A percentile compares a stretch with the other conserved stretches of the same genome.
These are phyloP conservation scores for Apis laboriosa DNA, from an alignment of 1,140 invertebrate genomes.

Conservation along the genomic window DNA sequence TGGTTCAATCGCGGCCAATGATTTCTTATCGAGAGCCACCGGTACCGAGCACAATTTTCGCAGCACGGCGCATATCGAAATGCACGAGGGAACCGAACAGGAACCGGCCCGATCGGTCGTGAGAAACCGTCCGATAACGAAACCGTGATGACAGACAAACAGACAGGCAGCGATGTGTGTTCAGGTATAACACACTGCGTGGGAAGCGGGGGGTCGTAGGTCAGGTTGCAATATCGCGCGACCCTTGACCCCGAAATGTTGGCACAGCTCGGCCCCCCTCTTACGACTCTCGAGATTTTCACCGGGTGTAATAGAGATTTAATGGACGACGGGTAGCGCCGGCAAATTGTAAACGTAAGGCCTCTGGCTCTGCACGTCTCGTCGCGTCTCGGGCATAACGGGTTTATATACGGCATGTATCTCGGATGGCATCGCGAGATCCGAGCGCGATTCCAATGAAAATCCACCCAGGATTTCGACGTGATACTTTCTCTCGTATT, in stretches of 20 bases:
- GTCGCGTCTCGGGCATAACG: conserved; percentile 43
- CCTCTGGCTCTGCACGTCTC: conserved; percentile 17
- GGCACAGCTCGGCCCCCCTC: neutral
- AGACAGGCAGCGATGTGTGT: conserved; percentile 30
- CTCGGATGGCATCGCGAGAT: conserved; percentile 17
- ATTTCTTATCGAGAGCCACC: neutral
- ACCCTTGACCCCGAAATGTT: conserved; percentile 42
- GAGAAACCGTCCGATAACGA: conserved; percentile 36
- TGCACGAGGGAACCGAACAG: neutral
- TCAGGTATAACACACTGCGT: conserved; percentile 58
- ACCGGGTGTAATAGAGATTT: conserved; percentile 52
- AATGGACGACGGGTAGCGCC: conserved; percentile 52
- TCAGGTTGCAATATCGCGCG: conserved; percentile 50
- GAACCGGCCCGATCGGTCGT: conserved; percentile 20
- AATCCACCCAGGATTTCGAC: neutral
- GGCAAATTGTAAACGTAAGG: conserved; percentile 46
- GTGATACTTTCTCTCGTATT: conserved; percentile 7
- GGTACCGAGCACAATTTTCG: neutral
- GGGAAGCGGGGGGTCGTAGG: conserved; percentile 54
- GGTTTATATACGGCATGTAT: conserved; percentile 18
- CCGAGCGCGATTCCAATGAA: conserved; percentile 20
- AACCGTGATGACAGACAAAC: conserved; percentile 17
- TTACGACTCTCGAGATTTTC: conserved; percentile 49
- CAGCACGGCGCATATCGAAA: neutral
- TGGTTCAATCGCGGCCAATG: neutral